A percentile compares a stretch with the other conserved stretches of the same genome.
These are phyloP conservation scores for Pseudochirops cupreus DNA, from an alignment of 2,797 vertebrate species.

Conservation along the genomic window DNA sequence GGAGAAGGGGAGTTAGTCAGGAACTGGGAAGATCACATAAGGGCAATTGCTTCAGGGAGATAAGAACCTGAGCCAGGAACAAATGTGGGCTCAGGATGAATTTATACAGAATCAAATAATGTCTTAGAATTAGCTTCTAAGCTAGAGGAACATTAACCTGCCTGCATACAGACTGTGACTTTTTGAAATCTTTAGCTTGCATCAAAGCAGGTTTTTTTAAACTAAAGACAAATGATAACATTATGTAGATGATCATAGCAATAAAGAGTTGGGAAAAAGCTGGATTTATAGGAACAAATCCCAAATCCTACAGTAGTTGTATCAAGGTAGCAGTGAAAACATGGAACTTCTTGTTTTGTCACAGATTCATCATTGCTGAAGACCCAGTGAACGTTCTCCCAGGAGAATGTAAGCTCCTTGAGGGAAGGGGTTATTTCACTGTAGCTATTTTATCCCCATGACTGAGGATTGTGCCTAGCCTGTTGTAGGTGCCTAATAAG, in stretches of 20 bases:
- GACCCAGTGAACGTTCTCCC: neutral
- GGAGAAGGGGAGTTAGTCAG: neutral
- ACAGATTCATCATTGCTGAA: neutral
- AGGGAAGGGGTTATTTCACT: neutral
- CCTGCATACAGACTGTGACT: neutral
- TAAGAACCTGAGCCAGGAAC: slow-evolving; percentile 6
- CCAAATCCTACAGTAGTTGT: neutral
- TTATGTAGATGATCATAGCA: neutral
- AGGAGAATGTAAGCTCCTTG: neutral
- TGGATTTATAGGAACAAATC: neutral
- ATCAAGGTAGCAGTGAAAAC: neutral
- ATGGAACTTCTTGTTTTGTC: neutral
- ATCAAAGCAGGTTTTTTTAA: neutral
- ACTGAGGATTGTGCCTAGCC: neutral
- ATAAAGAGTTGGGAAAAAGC: neutral
- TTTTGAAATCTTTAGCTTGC: neutral
- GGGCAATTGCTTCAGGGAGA: slow-evolving; percentile 12
- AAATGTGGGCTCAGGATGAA: slow-evolving; percentile 2
- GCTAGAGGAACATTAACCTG: neutral
- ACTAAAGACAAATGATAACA: neutral
- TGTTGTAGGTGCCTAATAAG: neutral
- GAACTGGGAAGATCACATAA: neutral
- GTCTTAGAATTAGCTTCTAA: neutral
- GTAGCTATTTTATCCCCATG: neutral
- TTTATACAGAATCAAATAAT: neutral